Conservation (phyloP, 1,140 invertebrate genomes). For the Apis mellifera region Amel_HAv3.1 CM009932.2:6743001-6743500, state of each 20-base stretch:
- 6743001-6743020: background rate
- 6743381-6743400: background rate
- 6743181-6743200: background rate
- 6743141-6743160: background rate
- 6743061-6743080: background rate
- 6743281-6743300: background rate
- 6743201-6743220: too few species aligned
- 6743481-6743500: conserved; percentile 18
- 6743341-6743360: background rate
- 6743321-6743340: background rate
- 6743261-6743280: background rate
- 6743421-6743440: background rate
- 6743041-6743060: background rate
- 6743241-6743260: background rate
- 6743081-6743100: background rate
- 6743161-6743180: background rate
- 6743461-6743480: background rate
- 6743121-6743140: background rate
- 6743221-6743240: background rate
- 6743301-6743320: background rate
- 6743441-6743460: background rate
- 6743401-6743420: background rate
- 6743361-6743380: background rate
- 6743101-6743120: too few species aligned
- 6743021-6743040: conserved; percentile 10